Conservation (phyloP, 2,113 vertebrate species). For the Uropsilus gracilis region DNA sequence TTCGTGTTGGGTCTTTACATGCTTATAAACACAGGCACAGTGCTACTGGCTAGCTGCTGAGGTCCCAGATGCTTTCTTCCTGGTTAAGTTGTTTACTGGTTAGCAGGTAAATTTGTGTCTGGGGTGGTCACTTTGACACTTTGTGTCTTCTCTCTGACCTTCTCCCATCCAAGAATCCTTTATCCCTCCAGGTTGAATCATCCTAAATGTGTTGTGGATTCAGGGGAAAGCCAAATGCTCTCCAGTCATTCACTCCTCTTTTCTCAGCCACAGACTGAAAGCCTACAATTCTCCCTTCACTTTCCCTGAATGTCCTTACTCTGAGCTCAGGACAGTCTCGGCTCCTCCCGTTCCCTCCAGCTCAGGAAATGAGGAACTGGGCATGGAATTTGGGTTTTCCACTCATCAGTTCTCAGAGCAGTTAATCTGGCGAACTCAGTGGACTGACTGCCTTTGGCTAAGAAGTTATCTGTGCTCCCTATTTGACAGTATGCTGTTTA, state of each 20-base stretch:
- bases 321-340: not conserved
- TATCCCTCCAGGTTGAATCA: not conserved
- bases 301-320: not conserved
- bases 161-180: not conserved
- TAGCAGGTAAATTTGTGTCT: not conserved
- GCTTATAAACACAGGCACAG: not conserved
- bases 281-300: not conserved
- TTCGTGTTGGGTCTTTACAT: not conserved
- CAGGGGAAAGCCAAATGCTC: not conserved
- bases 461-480: not conserved
- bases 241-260: not conserved
- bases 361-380: conserved; percentile 22
- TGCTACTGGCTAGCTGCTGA: not conserved
- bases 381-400: conserved; percentile 24
- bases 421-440: not conserved
- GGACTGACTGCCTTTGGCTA: not conserved
- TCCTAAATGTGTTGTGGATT: not conserved
- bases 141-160: not conserved
- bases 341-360: not conserved
- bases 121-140: not conserved
- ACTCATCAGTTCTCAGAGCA: not conserved
- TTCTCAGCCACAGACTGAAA: not conserved
- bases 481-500: not conserved
- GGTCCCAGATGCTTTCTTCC: not conserved
- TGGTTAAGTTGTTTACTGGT: not conserved